Conservation (phyloP, 2,888 invertebrate genomes). For the Plusia festucae region DNA sequence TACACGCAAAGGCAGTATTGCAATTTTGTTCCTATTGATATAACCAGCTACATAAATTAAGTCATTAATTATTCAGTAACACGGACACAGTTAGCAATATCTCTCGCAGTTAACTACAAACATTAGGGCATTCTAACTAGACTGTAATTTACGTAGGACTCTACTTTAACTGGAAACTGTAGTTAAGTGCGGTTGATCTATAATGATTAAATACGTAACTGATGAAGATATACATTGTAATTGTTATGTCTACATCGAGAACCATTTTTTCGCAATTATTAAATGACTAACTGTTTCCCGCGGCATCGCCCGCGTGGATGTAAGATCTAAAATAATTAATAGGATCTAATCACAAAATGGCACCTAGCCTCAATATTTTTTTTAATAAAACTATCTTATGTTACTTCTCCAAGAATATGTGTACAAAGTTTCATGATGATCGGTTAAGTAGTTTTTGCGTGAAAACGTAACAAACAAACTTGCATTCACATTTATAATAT, state of each 20-base stretch:
- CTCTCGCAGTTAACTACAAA: conserved; percentile 2
- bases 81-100: not conserved
- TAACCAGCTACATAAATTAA: not conserved
- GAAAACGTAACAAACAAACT: too few relatives aligned
- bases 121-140: not conserved
- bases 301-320: too few relatives aligned
- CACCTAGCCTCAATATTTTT: too few relatives aligned
- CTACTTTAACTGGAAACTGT: not conserved
- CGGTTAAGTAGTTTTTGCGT: too few relatives aligned
- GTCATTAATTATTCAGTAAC: conserved; percentile 6
- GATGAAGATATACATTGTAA: not conserved
- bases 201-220: not conserved
- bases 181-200: not conserved
- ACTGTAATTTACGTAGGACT: not conserved
- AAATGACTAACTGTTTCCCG: too few relatives aligned
- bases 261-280: too few relatives aligned
- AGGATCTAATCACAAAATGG: too few relatives aligned
- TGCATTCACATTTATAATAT: too few relatives aligned
- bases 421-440: too few relatives aligned
- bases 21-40: not conserved
- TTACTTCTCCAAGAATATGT: too few relatives aligned
- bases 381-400: too few relatives aligned
- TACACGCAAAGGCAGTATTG: not conserved
- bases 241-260: not conserved
- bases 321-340: too few relatives aligned